Evolutionary conservation across 2,113 vertebrate species (phyloP), one percentile per base, ranked within the genome.

Genomic region (Dromas ardeola): DNA sequence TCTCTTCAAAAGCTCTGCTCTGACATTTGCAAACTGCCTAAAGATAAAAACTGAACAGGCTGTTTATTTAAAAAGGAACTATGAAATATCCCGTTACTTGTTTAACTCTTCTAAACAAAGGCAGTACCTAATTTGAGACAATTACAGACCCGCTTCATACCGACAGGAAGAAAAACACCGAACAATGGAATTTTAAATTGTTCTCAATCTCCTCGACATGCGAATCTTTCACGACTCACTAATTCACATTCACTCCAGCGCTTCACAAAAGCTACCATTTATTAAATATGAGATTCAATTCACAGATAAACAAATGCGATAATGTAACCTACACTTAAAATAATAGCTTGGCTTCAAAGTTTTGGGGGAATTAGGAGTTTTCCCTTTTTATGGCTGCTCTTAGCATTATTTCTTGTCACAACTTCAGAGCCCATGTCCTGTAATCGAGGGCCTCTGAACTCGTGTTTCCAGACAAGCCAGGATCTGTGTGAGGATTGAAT

Each of bases 41-140:
- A 88, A 96, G 90, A 92, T 55, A 90, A 79, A 90, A 80, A 77
- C 34, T 27, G 62, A 93, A 76, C 72, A 62, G 86, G 66, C 20
- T 93, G 73, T 89, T 89, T 93, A 87, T 80, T 96, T 94, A 25
- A 87, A 96, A 95, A 78, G 34, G 38, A 86, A 61, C 66, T 38
- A 69, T 53, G 78, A 97, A 90, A 89, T 70, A 97, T 50, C 69
- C 86, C 65, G 55, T 76, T 93, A 72, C 86, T 92, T 93, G 77
- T 70, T 96, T 95, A 95, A 96, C 53, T 92, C 81, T 59, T 78
- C 92, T 85, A 89, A 93, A 95, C 82, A 96, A 91, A 95, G 53
- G 76, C 55, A 81, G 45, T 73, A 67, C 66, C 79, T 94, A 87
- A 96, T 95, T 96, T 94, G 50, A 96, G 73, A 95, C 88, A 97